Base-by-base conservation (phyloP, 2,797 vertebrate species). In the Taenioides sp. region DNA sequence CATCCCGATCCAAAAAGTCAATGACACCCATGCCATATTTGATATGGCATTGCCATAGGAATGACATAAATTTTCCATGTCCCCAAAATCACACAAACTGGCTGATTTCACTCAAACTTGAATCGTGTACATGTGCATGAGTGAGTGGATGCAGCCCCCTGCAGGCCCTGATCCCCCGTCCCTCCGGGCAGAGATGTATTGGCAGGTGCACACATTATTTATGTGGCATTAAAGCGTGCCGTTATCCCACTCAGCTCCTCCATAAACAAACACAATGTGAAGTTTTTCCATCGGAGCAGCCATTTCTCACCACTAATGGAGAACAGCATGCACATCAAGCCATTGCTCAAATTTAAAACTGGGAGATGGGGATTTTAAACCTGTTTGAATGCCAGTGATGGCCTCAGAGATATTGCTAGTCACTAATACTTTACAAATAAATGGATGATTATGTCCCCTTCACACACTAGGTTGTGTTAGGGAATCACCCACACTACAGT, bases 281-380 rank as follows among this genome's bases (percentile, higher is more conserved):
- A 17, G 37, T 23, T 47, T 22, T 40, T 64, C 62, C 37, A 43
- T 64, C 22, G 5, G 23, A 63, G 9, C 34, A n/a, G 40, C 12
- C 49, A n/a, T 63, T 43, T 5, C 25, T 59, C 61, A 27, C n/a
- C 20, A 22, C 60, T 52, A 64, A 64, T 64, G 34, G 22, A 5
- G 62, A 64, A 64, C 62, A 64, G 62, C 62, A 23, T 43, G 62
- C 62, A 64, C 62, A 64, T 23, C 10, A 25, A 43, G 20, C 22
- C n/a, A 47, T 43, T 64, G 40, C n/a, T 64, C 62, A 64, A 64
- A 47, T 64, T 43, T 43, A 64, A 64, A 64, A 64, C 62, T 23
- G 20, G 11, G 61, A 64, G 37, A 64, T 64, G 62, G n/a, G 62
- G n/a, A 23, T 62, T 64, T 64, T 23, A 64, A 43, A 64, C 31